Evolutionary conservation across 2,888 invertebrate genomes (phyloP), one percentile per base, ranked within the genome.

Genomic region (Elgonia sp.): DNA sequence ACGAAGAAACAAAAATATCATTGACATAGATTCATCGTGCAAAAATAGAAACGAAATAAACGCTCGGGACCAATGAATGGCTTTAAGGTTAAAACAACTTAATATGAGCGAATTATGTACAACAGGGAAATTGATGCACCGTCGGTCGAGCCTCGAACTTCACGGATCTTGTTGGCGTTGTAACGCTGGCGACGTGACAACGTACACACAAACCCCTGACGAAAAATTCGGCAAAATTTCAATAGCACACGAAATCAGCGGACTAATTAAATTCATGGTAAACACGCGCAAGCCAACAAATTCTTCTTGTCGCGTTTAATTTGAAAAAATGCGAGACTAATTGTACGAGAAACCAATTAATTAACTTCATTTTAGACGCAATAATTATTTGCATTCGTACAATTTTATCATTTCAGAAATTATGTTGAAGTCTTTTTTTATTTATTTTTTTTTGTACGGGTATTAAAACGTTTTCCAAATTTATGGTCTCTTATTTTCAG

Each of bases 1-100:
- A 91, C 89, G 90, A 92, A 93, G 91, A 90, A 91, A 92, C 91
- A 92, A 92, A 93, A 93, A 93, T 93, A 93, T 90, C 92, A 91
- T 91, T 93, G 93, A 93, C 93, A 93, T 91, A 92, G 92, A 92
- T 93, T 92, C 90, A 81, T 75, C 81, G 85, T 39, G 87, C 89
- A 91, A 89, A 92, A 92, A 93, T 92, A 93, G 91, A 91, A 77
- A 55, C 73, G 83, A 85, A 77, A 84, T 86, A 70, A 77, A 73
- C 53, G 70, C 79, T 80, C 87, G 62, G 18, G 73, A 80, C 80
- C 84, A 73, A 69, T 86, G 83, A 86, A 85, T 87, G 85, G 50
- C 65, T 77, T 67, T 82, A 62, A 83, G 67, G 75, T 76, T 77
- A 18, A 84, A 84, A 70, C 80, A 65, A 70, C 84, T 84, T 57